Evolutionary conservation across 2,888 invertebrate species (phyloP).

Genomic region (Zygogramma bicolorata): DNA sequence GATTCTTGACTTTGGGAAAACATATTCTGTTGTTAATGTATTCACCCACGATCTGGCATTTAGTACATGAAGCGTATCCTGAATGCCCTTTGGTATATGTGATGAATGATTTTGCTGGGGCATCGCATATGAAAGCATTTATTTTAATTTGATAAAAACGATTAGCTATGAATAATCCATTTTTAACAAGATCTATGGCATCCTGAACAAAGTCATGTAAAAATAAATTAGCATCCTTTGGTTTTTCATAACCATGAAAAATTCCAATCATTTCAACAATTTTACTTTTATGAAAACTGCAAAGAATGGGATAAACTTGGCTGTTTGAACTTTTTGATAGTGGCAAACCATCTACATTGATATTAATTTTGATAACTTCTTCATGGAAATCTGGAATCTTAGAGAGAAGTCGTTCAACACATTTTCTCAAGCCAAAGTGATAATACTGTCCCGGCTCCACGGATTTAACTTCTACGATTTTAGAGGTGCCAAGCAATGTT

Average conservation of each 20-base stretch:
- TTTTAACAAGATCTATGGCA: conserved; percentile 24
- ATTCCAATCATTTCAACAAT: conserved; percentile 41
- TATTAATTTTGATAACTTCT: conserved; percentile 13
- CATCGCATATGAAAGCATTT: conserved; percentile 41
- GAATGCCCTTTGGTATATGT: conserved; percentile 40
- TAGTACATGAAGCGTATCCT: conserved; percentile 45
- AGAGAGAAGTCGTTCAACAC: not conserved
- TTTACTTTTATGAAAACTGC: conserved; percentile 31
- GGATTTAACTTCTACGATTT: not conserved
- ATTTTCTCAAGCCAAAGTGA: conserved; percentile 25
- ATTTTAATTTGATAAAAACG: conserved; percentile 31
- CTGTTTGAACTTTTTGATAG: not conserved
- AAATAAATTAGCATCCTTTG: conserved; percentile 38
- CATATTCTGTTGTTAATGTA: conserved; percentile 27
- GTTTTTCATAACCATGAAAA: conserved; percentile 42
- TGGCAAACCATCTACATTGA: conserved; percentile 23
- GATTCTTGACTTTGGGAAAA: conserved; percentile 32
- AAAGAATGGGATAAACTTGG: conserved; percentile 46
- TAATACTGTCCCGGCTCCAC: conserved; percentile 12
- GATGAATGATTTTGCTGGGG: conserved; percentile 41
- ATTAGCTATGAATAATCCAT: conserved; percentile 14
- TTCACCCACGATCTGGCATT: conserved; percentile 35
- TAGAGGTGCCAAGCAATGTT: not conserved
- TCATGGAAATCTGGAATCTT: not conserved
- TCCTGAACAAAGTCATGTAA: conserved; percentile 39